These are phyloP conservation scores for Hyperoplus lanceolatus DNA, from an alignment of 2,797 vertebrate species.

Conservation along the genomic window DNA sequence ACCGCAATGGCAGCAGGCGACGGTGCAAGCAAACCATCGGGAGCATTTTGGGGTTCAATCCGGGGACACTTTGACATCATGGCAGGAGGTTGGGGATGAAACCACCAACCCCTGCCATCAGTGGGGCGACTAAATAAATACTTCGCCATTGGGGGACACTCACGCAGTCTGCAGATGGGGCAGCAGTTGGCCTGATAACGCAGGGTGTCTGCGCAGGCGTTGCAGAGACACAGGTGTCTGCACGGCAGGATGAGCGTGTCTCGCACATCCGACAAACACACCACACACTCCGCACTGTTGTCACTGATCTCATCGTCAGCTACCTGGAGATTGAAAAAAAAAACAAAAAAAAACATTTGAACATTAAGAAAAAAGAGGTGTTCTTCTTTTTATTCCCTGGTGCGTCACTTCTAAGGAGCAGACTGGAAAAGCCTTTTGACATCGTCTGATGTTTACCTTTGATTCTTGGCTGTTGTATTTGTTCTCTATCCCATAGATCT, in stretches of 20 bases:
- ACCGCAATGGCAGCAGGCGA: no score
- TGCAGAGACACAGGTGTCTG: conserved; percentile 96
- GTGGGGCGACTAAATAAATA: background rate
- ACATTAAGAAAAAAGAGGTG: background rate
- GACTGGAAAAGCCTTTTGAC: background rate
- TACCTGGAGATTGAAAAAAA: conserved; percentile 82
- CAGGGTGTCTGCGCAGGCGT: conserved; percentile 95
- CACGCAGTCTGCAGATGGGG: conserved; percentile 96
- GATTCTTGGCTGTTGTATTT: conserved; percentile 97
- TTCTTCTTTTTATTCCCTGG: background rate
- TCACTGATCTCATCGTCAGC: conserved; percentile 97
- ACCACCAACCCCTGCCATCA: background rate
- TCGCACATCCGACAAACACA: conserved; percentile 95
- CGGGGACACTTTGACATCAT: no score
- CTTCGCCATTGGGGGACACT: conserved; percentile 59
- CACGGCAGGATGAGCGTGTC: conserved; percentile 98
- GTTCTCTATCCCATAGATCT: conserved; percentile 99
- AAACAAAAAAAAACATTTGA: background rate
- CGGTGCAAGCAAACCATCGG: no score
- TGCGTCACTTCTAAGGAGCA: background rate
- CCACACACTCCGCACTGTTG: conserved; percentile 98
- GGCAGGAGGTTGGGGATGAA: background rate
- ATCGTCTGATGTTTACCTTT: conserved; percentile 83
- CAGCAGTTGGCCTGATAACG: conserved; percentile 99
- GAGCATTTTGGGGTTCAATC: no score